A percentile compares a stretch with the other conserved stretches of the same genome.
phyloP scores from a whole-genome alignment of 2,113 vertebrate genomes.

The Mandrillus leucophaeus region DNA sequence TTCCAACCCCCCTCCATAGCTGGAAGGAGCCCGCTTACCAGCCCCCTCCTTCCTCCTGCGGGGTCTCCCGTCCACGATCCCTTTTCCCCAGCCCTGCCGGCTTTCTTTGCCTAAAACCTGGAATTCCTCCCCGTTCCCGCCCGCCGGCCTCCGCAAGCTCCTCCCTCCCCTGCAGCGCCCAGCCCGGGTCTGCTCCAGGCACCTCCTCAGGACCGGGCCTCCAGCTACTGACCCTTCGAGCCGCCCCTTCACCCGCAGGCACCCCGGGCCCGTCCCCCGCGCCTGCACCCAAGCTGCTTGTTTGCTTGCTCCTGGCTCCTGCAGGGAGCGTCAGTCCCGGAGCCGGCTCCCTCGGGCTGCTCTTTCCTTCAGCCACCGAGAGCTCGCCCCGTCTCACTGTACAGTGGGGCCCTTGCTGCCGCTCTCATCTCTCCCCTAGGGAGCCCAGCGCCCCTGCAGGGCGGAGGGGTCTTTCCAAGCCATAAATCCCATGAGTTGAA shows the following conservation, averaged over 20 bases:
- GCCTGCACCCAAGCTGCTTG: not conserved
- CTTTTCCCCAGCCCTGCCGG: rapidly evolving
- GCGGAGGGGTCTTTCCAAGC: not conserved
- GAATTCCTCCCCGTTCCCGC: not conserved
- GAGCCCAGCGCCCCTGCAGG: rapidly evolving
- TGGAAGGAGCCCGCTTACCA: not conserved
- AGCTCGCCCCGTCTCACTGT: not conserved
- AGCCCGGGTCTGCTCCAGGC: not conserved
- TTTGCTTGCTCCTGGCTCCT: not conserved
- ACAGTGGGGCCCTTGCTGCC: rapidly evolving
- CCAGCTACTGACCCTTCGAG: too few species aligned
- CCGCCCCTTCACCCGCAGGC: too few species aligned
- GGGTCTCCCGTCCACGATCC: rapidly evolving
- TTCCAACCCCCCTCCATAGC: not conserved
- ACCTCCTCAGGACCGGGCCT: not conserved
- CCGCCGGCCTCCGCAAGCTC: not conserved
- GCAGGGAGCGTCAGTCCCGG: not conserved
- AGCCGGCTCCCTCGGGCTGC: too few species aligned
- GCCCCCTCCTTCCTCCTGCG: not conserved
- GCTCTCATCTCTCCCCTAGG: not conserved
- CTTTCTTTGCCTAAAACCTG: not conserved
- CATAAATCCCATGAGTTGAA: too few species aligned
- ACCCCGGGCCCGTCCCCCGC: rapidly evolving
- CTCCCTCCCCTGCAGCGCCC: not conserved
- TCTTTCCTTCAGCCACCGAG: not conserved